A percentile compares a stretch with the other conserved stretches of the same genome.
phyloP scores from a whole-genome alignment of 2,113 vertebrate genomes.

The Pterocles gutturalis region DNA sequence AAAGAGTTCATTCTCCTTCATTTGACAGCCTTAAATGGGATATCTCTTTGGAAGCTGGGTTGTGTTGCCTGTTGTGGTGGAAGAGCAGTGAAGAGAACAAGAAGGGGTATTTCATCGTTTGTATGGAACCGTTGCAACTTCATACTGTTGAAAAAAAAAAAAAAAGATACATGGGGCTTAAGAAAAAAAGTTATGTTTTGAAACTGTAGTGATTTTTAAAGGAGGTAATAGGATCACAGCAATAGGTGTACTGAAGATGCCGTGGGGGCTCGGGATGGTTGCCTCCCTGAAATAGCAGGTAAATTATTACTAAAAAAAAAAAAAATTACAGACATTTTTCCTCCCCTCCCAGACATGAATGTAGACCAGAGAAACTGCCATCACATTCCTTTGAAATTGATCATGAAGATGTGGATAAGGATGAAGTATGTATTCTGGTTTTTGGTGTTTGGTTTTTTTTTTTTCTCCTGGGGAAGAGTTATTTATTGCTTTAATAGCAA shows the following conservation, averaged over 20 bases:
- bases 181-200: background rate
- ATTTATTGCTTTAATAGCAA: background rate
- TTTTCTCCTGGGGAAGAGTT: background rate
- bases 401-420: slow-evolving; percentile 96
- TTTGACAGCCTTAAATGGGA: background rate
- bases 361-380: slow-evolving; percentile 91
- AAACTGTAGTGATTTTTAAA: background rate
- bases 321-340: background rate
- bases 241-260: background rate
- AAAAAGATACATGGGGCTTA: background rate
- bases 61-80: background rate
- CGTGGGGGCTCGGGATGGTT: rapidly evolving
- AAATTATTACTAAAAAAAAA: background rate
- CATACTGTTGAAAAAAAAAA: background rate
- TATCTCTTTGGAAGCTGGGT: background rate
- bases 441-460: background rate
- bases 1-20: background rate
- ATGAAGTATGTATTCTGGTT: slow-evolving; percentile 85
- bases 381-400: slow-evolving; percentile 98
- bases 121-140: background rate
- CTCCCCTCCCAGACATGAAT: slow-evolving; percentile 81
- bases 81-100: background rate
- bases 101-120: background rate
- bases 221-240: background rate
- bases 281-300: background rate